Percentiles rank a stretch among this genome's conserved stretches.
These are phyloP conservation scores for Rhinopithecus roxellana DNA, from an alignment of 2,113 vertebrate genomes.

Conservation along the genomic window DNA sequence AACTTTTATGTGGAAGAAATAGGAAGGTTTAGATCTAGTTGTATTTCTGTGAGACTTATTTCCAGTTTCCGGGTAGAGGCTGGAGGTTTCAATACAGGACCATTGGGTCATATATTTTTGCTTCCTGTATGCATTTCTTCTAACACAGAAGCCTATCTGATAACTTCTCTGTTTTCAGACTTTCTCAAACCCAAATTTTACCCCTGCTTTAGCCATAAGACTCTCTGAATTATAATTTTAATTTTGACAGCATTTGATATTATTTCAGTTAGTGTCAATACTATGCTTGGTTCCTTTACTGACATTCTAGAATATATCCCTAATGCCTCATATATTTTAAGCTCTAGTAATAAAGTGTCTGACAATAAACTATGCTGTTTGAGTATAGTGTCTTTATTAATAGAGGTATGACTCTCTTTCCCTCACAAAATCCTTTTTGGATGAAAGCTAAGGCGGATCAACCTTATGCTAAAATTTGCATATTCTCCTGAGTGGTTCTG, in stretches of 20 bases:
- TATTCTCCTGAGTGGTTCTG: neutral
- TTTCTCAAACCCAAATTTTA: neutral
- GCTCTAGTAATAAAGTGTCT: conserved; percentile 5
- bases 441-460: neutral
- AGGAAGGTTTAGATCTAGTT: neutral
- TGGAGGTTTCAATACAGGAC: neutral
- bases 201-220: neutral
- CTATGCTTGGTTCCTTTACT: neutral
- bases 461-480: neutral
- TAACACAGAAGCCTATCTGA: neutral
- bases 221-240: neutral
- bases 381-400: conserved; percentile 29
- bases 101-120: neutral
- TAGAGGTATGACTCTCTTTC: neutral
- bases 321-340: conserved; percentile 36
- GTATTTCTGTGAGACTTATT: neutral
- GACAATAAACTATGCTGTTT: conserved; percentile 27
- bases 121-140: neutral
- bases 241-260: conserved; percentile 25
- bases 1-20: neutral
- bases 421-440: conserved; percentile 4
- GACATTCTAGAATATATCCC: neutral
- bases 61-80: neutral
- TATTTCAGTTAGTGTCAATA: conserved; percentile 7
- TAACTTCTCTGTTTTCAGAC: neutral